Base-by-base conservation (phyloP, 92 coral and sea anemone genomes). In the Nematostella vectensis region DNA sequence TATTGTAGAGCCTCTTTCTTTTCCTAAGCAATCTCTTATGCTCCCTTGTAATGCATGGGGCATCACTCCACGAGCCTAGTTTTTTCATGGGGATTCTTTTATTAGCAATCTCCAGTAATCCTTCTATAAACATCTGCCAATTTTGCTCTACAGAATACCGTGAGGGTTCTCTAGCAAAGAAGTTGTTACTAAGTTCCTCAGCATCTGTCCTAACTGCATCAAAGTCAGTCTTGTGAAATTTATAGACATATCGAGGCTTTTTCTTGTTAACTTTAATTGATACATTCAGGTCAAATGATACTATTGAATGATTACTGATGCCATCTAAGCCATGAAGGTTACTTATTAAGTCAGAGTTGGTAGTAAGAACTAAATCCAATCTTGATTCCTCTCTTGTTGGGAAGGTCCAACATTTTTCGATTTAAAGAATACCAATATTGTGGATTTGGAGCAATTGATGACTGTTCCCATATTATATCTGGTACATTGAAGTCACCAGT, bases 201-300 rank as follows among this genome's bases (percentile, higher is more conserved):
- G 80, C 80, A 56, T 65, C 68, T 56, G 29, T 36, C 29, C 72
- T 59, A 22, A 66, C 66, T 16, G 65, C 74, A 58, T 58, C 63
- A 57, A 58, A 59, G 54, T 74, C 47, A 58, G 81, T 51, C 48
- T 74, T 74, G 54, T 54, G 56, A 36, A 74, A 74, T 62, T 66
- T 67, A 47, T 58, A 67, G 28, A 74, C 81, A 44, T 62, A 49
- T 65, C 69, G 50, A 65, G 81, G 75, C 60, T 57, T 66, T 62
- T 74, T 74, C 62, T 74, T 74, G 69, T 74, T 67, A 31, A 61
- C 29, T 47, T 76, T 69, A 22, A 68, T 56, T 59, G 82, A 29
- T 47, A 68, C 40, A 53, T 68, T 75, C 3, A 67, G 23, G 19
- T 59, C 66, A 47, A 65, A 65, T 11, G 67, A 65, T 38, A 57